A percentile compares a stretch with the other conserved stretches of the same genome.
These are phyloP conservation scores for Yponomeuta cagnagella DNA, from an alignment of 2,888 invertebrate genomes.

Conservation along the genomic window DNA sequence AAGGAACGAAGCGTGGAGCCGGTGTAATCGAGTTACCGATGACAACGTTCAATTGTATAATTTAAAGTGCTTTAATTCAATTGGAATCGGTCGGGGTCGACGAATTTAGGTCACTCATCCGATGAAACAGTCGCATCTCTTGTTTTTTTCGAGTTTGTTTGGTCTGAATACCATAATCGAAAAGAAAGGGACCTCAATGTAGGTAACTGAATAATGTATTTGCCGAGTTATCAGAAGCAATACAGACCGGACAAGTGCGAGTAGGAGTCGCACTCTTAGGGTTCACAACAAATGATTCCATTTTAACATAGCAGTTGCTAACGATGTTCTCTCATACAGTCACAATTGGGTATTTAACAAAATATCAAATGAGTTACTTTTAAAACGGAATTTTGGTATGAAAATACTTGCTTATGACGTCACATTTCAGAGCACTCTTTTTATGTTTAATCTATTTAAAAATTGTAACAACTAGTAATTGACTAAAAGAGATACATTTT, in stretches of 20 bases:
- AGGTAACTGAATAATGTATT: conserved; percentile 16
- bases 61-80: conserved; percentile 68
- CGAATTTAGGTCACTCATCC: conserved; percentile 59
- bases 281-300: no score
- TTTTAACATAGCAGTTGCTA: no score
- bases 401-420: no score
- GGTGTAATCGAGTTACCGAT: conserved; percentile 61
- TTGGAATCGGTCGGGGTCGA: conserved; percentile 61
- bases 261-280: no score
- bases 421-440: no score
- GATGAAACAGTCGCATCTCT: conserved; percentile 33
- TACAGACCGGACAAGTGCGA: background rate
- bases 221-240: background rate
- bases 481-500: no score
- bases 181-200: conserved; percentile 14
- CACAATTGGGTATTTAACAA: no score
- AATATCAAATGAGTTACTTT: no score
- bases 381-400: no score
- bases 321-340: no score
- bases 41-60: conserved; percentile 64
- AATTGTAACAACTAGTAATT: no score
- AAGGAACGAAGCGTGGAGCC: conserved; percentile 12
- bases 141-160: conserved; percentile 39
- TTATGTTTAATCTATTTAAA: no score
- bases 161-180: conserved; percentile 33